phyloP scores from a whole-genome alignment of 2,113 vertebrate genomes.

The Heterocephalus glaber region DNA sequence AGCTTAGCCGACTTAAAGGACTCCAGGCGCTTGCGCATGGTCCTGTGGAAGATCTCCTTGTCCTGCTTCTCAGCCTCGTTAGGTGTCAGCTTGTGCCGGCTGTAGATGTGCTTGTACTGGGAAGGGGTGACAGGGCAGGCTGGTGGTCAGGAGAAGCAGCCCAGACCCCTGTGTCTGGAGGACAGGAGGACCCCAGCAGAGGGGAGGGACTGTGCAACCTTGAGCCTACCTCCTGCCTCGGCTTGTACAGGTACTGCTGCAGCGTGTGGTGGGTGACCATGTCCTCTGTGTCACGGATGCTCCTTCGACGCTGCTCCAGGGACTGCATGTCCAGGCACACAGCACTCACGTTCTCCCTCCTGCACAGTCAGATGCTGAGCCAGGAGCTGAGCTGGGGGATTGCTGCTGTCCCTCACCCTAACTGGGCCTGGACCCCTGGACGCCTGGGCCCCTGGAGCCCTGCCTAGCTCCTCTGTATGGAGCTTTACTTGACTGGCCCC shows the following conservation, averaged over 20 bases:
- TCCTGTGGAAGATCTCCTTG: conserved; percentile 97
- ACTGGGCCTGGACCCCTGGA: background rate
- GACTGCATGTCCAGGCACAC: conserved; percentile 95
- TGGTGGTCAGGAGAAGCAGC: too few relatives aligned
- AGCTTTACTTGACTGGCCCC: background rate
- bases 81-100: conserved; percentile 90
- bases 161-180: background rate
- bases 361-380: conserved; percentile 59
- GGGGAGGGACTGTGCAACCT: background rate
- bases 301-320: conserved; percentile 88
- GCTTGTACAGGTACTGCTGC: conserved; percentile 95
- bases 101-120: conserved; percentile 94
- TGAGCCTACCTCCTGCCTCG: conserved; percentile 92
- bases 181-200: background rate
- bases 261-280: conserved; percentile 92
- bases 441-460: background rate
- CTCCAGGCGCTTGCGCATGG: conserved; percentile 96
- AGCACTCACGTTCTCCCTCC: conserved; percentile 90
- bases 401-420: background rate
- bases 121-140: background rate
- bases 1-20: conserved; percentile 97
- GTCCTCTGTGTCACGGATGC: conserved; percentile 88
- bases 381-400: background rate
- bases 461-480: background rate
- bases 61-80: conserved; percentile 93